Base-by-base conservation (phyloP, 2,888 invertebrate species). In the Quadroppia sp. region DNA sequence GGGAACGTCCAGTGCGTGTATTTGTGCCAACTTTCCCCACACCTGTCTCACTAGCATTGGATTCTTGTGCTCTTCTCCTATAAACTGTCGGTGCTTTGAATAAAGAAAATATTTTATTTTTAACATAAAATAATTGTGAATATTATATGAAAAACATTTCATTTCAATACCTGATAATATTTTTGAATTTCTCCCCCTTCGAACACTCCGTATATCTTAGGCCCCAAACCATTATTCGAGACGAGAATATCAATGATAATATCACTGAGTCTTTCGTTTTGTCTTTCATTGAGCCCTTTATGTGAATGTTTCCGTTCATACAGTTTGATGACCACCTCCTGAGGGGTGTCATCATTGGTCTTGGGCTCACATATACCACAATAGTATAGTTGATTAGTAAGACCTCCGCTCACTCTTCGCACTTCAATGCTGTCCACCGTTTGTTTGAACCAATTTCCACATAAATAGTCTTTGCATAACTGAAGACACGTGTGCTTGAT, bases 121-220 rank as follows among this genome's bases (percentile, higher is more conserved):
- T 45, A 45, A 17, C 17, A 13, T 15, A 15, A 15, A 15, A 2
- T 15, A 45, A 45, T 45, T 45, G 15, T 86, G 85, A 1, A 92
- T 93, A 67, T 95, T 84, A 48, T 48, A 48, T 20, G 2, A 71
- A 42, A 15, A 40, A 70, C 61, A 40, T n/a, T n/a, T n/a, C n/a
- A 17, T 32, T 15, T 70, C 17, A 69, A 69, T 69, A 71, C 71
- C 32, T 71, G 25, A 40, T 70, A 28, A 81, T 91, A 98, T 82
- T 98, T 92, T 82, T 98, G 98, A 74, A 99, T 90, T 75, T 98
- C 86, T 0, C 98, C 94, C 0, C 92, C 95, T 4, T 94, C 93
- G 83, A 98, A 98, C 36, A 98, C 90, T 0, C 98, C 97, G 82
- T 94, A 92, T 13, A 98, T 85, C 81, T 91, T 91, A 0, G 97